Evolutionary conservation across 2,113 vertebrate genomes (phyloP).

Genomic region (Oxyruncus cristatus): DNA sequence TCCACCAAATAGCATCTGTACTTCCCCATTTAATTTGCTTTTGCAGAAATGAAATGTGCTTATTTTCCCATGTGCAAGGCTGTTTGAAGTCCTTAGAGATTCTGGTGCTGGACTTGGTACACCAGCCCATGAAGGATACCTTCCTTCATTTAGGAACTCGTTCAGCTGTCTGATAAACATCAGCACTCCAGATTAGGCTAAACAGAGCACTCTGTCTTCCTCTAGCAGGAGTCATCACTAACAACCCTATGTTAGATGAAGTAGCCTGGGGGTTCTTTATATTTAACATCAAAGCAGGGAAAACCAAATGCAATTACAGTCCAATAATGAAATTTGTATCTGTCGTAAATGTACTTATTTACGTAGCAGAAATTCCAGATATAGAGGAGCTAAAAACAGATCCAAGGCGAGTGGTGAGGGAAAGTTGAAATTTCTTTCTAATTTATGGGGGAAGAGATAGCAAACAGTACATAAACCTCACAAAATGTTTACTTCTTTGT

Average conservation of each 20-base stretch:
- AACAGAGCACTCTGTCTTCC: background rate
- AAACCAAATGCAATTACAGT: constrained; percentile 46
- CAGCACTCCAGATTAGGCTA: background rate
- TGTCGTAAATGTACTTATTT: background rate
- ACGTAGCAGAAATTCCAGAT: background rate
- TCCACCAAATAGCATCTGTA: background rate
- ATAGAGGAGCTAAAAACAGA: constrained; percentile 16
- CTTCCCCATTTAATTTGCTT: background rate
- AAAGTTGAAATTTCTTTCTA: constrained; percentile 15
- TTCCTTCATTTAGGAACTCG: background rate
- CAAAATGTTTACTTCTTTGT: background rate
- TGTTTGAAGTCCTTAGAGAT: background rate
- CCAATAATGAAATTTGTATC: constrained; percentile 38
- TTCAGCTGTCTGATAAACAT: background rate
- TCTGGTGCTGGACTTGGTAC: background rate
- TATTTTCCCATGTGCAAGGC: background rate
- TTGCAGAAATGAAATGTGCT: background rate
- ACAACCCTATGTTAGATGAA: background rate
- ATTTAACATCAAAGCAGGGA: constrained; percentile 53
- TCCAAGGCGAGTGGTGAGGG: background rate
- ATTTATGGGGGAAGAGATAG: background rate
- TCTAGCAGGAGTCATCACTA: background rate
- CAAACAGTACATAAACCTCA: background rate
- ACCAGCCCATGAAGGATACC: background rate
- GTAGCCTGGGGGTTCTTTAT: constrained; percentile 13